phyloP scores from a whole-genome alignment of 2,888 invertebrate genomes.

The Darwinula stevensoni region DNA sequence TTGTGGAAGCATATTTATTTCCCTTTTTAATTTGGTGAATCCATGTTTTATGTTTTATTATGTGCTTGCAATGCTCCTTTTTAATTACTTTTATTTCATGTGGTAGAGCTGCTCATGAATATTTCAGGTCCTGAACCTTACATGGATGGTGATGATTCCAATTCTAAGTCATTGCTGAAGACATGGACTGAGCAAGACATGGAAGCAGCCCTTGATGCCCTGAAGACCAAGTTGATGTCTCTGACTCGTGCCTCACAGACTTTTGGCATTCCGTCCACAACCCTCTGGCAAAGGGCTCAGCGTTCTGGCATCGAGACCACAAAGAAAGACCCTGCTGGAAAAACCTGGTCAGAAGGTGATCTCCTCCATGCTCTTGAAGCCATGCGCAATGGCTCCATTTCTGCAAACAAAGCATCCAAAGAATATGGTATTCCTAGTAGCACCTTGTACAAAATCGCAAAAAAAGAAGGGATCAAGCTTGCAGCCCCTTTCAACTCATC shows the following conservation, averaged over 20 bases:
- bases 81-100: background rate
- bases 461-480: conserved; percentile 57
- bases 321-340: conserved; percentile 62
- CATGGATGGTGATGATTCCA: background rate
- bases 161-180: no score
- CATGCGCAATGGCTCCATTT: conserved; percentile 48
- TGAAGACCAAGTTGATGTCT: conserved; percentile 60
- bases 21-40: no score
- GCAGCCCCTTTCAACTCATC: conserved; percentile 73
- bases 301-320: conserved; percentile 57
- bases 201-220: conserved; percentile 57
- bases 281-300: conserved; percentile 68
- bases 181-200: conserved; percentile 60
- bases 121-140: background rate
- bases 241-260: conserved; percentile 57
- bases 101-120: background rate
- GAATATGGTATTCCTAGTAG: conserved; percentile 57
- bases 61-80: background rate
- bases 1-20: no score
- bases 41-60: background rate
- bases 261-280: conserved; percentile 66
- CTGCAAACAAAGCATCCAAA: conserved; percentile 70
- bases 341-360: conserved; percentile 62
- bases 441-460: conserved; percentile 65
- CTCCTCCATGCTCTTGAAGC: conserved; percentile 52